These are phyloP conservation scores for Arrhopalites spinosus DNA, from an alignment of 2,888 invertebrate genomes.

Conservation along the genomic window DNA sequence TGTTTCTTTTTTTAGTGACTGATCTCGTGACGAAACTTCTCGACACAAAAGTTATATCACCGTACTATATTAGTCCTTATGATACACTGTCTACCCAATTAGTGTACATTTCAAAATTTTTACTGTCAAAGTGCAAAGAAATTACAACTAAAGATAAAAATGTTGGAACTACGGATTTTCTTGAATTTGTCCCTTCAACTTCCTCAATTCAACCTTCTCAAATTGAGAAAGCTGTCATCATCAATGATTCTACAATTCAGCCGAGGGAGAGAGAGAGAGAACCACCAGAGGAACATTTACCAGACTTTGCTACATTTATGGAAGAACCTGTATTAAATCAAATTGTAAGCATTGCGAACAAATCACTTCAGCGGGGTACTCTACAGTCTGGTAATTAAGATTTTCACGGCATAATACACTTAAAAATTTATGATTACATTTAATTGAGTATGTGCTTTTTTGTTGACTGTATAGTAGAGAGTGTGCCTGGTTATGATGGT, in stretches of 20 bases:
- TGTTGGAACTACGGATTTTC: constrained; percentile 26
- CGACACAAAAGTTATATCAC: constrained; percentile 32
- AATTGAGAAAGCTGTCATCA: background rate
- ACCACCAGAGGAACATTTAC: background rate
- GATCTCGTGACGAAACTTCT: constrained; percentile 33
- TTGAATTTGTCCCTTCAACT: background rate
- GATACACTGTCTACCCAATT: constrained; percentile 39
- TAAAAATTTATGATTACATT: background rate
- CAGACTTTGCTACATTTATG: constrained; percentile 6
- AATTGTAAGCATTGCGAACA: constrained; percentile 32
- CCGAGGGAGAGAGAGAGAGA: background rate
- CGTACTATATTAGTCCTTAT: constrained; percentile 29
- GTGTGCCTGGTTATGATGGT: background rate
- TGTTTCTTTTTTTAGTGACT: constrained; percentile 23
- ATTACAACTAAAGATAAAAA: background rate
- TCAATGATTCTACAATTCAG: background rate
- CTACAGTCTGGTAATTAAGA: constrained; percentile 14
- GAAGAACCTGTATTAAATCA: constrained; percentile 26
- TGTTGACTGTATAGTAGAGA: background rate
- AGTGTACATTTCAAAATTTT: constrained; percentile 28
- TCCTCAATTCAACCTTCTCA: background rate
- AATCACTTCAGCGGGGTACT: constrained; percentile 5
- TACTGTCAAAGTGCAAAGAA: constrained; percentile 31
- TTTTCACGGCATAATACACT: background rate
- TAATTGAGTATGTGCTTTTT: background rate